Percentiles rank a stretch among this genome's conserved stretches.
These are phyloP conservation scores for Melinaea menophilus DNA, from an alignment of 2,888 invertebrate species.

Conservation along the genomic window DNA sequence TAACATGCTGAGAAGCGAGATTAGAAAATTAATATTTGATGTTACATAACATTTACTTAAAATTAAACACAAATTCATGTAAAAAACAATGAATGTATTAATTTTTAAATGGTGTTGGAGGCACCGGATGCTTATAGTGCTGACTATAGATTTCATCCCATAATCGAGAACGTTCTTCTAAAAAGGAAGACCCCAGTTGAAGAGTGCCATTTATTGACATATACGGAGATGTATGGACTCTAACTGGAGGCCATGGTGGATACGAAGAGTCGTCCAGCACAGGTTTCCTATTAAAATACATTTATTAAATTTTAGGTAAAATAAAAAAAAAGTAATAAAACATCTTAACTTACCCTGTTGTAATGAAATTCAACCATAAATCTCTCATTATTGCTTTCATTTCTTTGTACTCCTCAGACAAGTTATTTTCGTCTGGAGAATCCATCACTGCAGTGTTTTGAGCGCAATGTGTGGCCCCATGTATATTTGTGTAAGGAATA, in stretches of 20 bases:
- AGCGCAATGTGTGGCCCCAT: constrained; percentile 37
- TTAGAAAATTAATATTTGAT: no score
- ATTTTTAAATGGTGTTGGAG: constrained; percentile 28
- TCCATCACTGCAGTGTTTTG: constrained; percentile 41
- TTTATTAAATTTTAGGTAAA: background rate
- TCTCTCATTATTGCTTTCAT: constrained; percentile 34
- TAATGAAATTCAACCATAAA: constrained; percentile 35
- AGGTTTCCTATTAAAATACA: constrained; percentile 32
- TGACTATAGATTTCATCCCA: constrained; percentile 47
- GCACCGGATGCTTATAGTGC: constrained; percentile 40
- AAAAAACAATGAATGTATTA: no score
- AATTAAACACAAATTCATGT: no score
- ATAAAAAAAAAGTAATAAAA: background rate
- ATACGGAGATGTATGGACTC: constrained; percentile 35
- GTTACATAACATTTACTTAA: no score
- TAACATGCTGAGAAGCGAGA: no score
- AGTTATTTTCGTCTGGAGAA: constrained; percentile 28
- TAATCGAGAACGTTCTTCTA: constrained; percentile 36
- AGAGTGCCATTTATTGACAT: constrained; percentile 42
- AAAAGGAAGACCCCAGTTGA: constrained; percentile 35
- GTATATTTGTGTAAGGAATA: constrained; percentile 36
- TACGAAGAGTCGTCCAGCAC: constrained; percentile 33
- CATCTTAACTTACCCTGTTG: constrained; percentile 31
- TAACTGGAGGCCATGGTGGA: constrained; percentile 44
- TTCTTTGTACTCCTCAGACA: constrained; percentile 26